Evolutionary conservation across 2,888 invertebrate species (phyloP).

Genomic region (Cantharis lateralis): DNA sequence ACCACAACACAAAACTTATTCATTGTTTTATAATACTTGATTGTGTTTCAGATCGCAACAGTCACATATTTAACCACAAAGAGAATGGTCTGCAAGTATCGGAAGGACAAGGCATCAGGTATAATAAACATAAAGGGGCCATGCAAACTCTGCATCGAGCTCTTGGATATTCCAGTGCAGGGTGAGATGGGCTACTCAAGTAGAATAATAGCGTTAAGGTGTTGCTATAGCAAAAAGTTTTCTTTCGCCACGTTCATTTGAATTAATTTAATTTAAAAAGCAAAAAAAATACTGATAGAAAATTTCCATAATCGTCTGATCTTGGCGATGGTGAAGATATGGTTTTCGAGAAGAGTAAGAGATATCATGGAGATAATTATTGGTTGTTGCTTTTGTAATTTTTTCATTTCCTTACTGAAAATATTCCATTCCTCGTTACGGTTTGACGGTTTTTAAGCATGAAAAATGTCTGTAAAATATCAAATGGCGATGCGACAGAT

Average conservation of each 20-base stretch:
- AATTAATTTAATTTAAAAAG: neutral
- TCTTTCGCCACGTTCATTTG: neutral
- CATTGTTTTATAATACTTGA: slow-evolving; percentile 1
- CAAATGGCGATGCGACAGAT: neutral
- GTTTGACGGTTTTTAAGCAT: neutral
- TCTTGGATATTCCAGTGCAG: slow-evolving; percentile 49
- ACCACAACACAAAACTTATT: neutral
- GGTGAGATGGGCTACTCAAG: slow-evolving; percentile 41
- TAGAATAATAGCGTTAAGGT: slow-evolving; percentile 7
- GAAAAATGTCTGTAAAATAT: neutral
- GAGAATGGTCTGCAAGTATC: slow-evolving; percentile 64
- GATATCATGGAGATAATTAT: neutral
- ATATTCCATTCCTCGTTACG: no score
- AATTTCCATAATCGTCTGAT: no score
- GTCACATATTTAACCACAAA: slow-evolving; percentile 76
- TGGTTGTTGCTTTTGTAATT: no score
- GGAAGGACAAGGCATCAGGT: slow-evolving; percentile 52
- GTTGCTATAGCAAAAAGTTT: neutral
- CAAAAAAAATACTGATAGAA: no score
- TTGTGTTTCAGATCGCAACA: slow-evolving; percentile 56
- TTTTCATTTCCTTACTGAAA: no score
- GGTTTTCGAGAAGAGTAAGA: no score
- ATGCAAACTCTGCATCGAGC: slow-evolving; percentile 54
- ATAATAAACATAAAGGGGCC: slow-evolving; percentile 54
- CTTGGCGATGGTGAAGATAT: neutral